phyloP scores from a whole-genome alignment of 1,140 invertebrate genomes.

The Drosophila sproati region DNA sequence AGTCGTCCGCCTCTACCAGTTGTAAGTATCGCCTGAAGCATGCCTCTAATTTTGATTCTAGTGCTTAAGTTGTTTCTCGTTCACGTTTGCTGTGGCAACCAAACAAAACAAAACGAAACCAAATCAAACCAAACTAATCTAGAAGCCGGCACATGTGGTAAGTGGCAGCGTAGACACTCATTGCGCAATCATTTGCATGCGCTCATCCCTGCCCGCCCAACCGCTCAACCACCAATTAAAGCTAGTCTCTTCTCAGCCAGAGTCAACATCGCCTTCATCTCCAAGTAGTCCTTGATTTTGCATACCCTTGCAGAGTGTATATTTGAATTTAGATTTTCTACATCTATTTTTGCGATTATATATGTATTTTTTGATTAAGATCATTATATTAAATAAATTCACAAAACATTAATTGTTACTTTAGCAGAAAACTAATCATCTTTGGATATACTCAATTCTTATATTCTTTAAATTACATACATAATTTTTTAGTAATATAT shows the following conservation, averaged over 20 bases:
- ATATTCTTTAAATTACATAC: no score
- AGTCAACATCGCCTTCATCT: slow-evolving; percentile 26
- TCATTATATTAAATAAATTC: no score
- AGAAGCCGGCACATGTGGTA: slow-evolving; percentile 83
- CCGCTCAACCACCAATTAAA: slow-evolving; percentile 1
- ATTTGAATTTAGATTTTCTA: no score
- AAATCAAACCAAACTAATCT: slow-evolving; percentile 21
- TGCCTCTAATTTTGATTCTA: neutral
- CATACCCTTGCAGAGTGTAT: no score
- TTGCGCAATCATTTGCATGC: slow-evolving; percentile 74
- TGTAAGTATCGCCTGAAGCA: slow-evolving; percentile 82
- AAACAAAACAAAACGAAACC: neutral
- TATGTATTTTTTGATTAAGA: no score
- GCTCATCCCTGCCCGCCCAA: slow-evolving; percentile 26
- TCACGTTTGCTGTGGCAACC: slow-evolving; percentile 41
- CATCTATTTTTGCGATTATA: no score
- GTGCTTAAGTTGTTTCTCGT: slow-evolving; percentile 68
- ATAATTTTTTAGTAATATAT: no score
- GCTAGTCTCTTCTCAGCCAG: slow-evolving; percentile 14
- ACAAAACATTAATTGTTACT: no score
- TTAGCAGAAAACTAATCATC: no score
- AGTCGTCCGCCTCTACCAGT: slow-evolving; percentile 87
- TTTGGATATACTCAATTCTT: no score
- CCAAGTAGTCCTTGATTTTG: neutral
- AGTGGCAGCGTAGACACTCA: slow-evolving; percentile 53